Base-by-base conservation (phyloP, 2,888 invertebrate species). In the Neoitamus cyanurus region DNA sequence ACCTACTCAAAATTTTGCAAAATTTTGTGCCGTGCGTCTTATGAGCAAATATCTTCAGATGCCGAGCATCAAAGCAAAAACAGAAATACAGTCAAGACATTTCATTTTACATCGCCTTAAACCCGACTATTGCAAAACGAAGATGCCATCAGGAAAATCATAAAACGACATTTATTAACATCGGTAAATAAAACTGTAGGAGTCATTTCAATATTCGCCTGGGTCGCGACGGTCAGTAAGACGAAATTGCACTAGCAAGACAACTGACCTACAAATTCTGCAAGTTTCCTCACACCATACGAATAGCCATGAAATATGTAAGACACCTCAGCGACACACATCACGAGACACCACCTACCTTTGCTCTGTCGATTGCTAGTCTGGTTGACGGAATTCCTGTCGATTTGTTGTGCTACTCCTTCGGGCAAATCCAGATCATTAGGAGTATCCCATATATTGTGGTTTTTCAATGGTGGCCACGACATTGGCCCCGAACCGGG, bases 381-480 rank as follows among this genome's bases (percentile, higher is more conserved):
- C 15, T 37, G 5, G 69, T 69, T 84, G 30, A 46, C 4, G 34
- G 5, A 31, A 69, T 69, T 77, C 30, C 37, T 77, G 68, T 68
- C 37, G 28, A 25, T 58, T 7, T 20, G 7, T 9, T 58, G 58
- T 9, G 3, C 58, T 20, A 58, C 15, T 20, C 25, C 58, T 25
- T n/a, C 25, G 9, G 58, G 25, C 25, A 11, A 58, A 3, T 58
- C 20, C 9, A 58, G 0, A 6, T 58, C 58, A 3, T 25, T 69
- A 34, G 36, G 37, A 42, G 86, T 86, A 87, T 87, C 89, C 91
- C 91, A 91, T 85, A 91, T 91, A 88, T 91, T 90, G 86, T 88
- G 88, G 87, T 89, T 89, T 84, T 88, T 89, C 88, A 90, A 88
- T 78, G 88, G 88, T 85, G 91, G 90, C 91, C 90, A 90, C 73